A percentile compares a stretch with the other conserved stretches of the same genome.
Conservation (phyloP, 2,797 vertebrate genomes). For the Pristis pectinata region DNA sequence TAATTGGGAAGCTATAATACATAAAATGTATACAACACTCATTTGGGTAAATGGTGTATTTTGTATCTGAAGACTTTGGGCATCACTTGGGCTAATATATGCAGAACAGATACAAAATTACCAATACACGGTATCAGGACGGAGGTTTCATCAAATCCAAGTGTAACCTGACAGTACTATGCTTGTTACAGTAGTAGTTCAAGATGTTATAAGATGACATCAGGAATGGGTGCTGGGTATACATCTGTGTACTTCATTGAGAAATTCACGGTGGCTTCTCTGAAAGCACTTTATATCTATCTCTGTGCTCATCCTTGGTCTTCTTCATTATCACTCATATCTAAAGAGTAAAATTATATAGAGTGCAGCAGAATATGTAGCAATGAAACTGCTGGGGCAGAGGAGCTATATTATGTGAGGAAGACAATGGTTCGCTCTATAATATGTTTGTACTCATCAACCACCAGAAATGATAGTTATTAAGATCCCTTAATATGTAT, state of each 20-base stretch:
- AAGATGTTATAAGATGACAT: background rate
- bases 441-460: background rate
- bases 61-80: background rate
- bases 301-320: background rate
- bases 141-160: background rate
- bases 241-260: background rate
- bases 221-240: background rate
- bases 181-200: background rate
- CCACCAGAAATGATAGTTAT: background rate
- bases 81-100: background rate
- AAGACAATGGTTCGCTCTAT: too few relatives aligned
- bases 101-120: background rate
- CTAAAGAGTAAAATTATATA: background rate
- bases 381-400: too few relatives aligned
- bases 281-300: background rate
- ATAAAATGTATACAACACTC: too few relatives aligned
- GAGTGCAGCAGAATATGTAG: too few relatives aligned
- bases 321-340: background rate
- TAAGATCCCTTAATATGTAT: background rate
- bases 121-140: background rate
- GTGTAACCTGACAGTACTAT: background rate
- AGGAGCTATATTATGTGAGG: too few relatives aligned
- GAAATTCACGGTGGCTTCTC: background rate
- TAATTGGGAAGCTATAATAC: too few relatives aligned
- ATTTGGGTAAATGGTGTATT: too few relatives aligned